Base-by-base conservation (phyloP, 1,140 invertebrate genomes). In the Lerema accius region DNA sequence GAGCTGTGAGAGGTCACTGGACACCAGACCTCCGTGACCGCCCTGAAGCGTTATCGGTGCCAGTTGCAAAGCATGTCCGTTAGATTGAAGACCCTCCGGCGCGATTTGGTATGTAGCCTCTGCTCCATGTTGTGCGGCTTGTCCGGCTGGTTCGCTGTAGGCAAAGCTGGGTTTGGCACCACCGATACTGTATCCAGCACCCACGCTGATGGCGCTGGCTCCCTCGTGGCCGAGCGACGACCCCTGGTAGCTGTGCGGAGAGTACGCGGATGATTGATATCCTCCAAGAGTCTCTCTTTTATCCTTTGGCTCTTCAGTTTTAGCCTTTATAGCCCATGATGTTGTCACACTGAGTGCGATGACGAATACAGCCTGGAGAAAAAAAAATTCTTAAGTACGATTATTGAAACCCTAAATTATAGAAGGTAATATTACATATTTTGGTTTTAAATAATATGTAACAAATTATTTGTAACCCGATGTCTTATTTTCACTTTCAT, bases 101-200 rank as follows among this genome's bases (percentile, higher is more conserved):
- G 79, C 65, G 5, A 81, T 51, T 63, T 86, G 84, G n/a, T 81
- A 76, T 28, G 71, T 55, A 39, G 59, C 71, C 32, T 69, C 75
- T n/a, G 73, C 75, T 26, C 73, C 78, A 26, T 48, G 56, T 65
- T 69, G 62, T 11, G 61, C 37, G 28, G 7, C 42, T 46, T 69
- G 61, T 11, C 66, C 35, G 26, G 4, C 48, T 46, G 76, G 81
- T 35, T 74, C 74, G 35, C 60, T 78, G 42, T 78, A 86, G 49
- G 67, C 80, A 60, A 78, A 88, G 50, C 58, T 76, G 5, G 85
- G 86, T 60, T 87, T 88, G 4, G 76, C 78, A 23, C 85, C 88
- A 32, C 86, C 88, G 15, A 90, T 76, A 56, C 86, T 89, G 65
- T 90, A 90, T 13, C 88, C 88, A 1, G 88, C 88, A 17, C 86